A percentile compares a stretch with the other conserved stretches of the same genome.
phyloP scores from a whole-genome alignment of 2,888 invertebrate species.

The Myathropa florea region DNA sequence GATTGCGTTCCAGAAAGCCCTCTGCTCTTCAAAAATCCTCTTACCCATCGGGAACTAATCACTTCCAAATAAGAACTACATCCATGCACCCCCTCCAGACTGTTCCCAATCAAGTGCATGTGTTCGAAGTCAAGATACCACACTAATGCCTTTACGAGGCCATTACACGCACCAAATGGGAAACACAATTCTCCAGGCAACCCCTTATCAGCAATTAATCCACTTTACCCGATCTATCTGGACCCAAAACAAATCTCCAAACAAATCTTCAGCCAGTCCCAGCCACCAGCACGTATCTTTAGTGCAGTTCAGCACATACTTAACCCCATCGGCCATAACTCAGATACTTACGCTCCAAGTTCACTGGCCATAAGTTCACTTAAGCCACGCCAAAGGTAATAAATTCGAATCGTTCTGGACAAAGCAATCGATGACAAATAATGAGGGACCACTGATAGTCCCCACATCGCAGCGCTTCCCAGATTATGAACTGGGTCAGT shows the following conservation, averaged over 20 bases:
- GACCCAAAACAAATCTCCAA: constrained; percentile 46
- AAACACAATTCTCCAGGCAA: constrained; percentile 11
- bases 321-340: constrained; percentile 35
- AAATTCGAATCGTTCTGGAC: constrained; percentile 54
- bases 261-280: constrained; percentile 18
- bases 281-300: constrained; percentile 5
- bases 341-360: constrained; percentile 22
- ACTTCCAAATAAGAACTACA: not conserved
- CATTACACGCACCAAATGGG: constrained; percentile 13
- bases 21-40: not conserved
- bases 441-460: constrained; percentile 35
- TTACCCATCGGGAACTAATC: not conserved
- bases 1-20: not conserved
- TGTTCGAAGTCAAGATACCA: constrained; percentile 4
- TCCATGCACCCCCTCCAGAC: not conserved
- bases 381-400: constrained; percentile 20
- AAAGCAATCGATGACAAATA: constrained; percentile 63
- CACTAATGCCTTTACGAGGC: constrained; percentile 39
- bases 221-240: constrained; percentile 21
- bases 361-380: constrained; percentile 6
- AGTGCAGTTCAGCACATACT: constrained; percentile 44
- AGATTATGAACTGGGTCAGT: constrained; percentile 64
- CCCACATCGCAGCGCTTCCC: not conserved
- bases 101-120: not conserved
- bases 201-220: constrained; percentile 61